Conservation (phyloP, 2,113 vertebrate genomes). For the Sula dactylatra region DNA sequence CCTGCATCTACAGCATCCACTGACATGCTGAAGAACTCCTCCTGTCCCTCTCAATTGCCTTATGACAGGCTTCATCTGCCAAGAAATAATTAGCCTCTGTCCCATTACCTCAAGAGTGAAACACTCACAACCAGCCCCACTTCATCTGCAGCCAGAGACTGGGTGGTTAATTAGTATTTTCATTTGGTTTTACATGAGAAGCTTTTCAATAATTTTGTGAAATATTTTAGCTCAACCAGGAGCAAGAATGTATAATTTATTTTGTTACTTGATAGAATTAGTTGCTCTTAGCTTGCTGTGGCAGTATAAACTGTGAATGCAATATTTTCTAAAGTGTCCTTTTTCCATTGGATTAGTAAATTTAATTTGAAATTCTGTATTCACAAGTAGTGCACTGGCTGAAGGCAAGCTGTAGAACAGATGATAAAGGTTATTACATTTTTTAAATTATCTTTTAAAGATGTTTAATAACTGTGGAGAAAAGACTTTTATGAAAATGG, state of each 20-base stretch:
- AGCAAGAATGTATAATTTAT: constrained; percentile 22
- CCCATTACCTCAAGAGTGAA: accelerated
- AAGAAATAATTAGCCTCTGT: accelerated
- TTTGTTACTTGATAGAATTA: constrained; percentile 64
- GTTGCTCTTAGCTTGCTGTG: constrained; percentile 45
- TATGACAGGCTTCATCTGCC: neutral
- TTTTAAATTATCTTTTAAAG: constrained; percentile 69
- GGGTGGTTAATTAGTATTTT: neutral
- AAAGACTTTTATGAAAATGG: constrained; percentile 66
- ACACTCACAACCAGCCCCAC: neutral
- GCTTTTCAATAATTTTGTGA: constrained; percentile 39
- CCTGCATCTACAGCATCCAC: accelerated
- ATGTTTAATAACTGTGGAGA: constrained; percentile 69
- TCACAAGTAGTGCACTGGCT: constrained; percentile 52
- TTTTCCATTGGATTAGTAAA: constrained; percentile 68
- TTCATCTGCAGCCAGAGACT: neutral
- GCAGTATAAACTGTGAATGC: constrained; percentile 38
- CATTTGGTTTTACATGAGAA: neutral
- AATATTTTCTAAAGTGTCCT: constrained; percentile 52
- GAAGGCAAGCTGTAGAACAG: constrained; percentile 63
- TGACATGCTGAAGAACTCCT: accelerated
- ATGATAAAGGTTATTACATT: constrained; percentile 69
- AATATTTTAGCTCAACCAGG: constrained; percentile 35
- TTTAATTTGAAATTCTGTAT: constrained; percentile 72
- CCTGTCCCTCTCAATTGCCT: neutral